A percentile compares a stretch with the other conserved stretches of the same genome.
Conservation (phyloP, 2,113 vertebrate genomes). For the Uria lomvia region DNA sequence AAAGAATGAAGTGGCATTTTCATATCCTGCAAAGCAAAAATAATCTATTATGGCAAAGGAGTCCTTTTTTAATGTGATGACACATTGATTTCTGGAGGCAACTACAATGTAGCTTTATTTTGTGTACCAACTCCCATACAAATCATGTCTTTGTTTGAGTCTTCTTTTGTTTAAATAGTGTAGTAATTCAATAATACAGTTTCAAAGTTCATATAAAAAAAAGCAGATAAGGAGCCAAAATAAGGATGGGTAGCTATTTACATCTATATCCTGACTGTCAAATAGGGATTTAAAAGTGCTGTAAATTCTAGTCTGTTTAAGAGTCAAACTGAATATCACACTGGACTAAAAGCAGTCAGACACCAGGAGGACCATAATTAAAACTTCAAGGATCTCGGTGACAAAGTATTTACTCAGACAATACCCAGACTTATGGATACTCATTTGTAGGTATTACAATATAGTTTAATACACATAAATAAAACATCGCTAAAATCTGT, state of each 20-base stretch:
- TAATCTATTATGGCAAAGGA: neutral
- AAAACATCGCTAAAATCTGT: neutral
- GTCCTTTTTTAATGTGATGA: neutral
- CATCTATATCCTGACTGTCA: neutral
- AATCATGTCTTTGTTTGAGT: neutral
- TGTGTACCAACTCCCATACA: constrained; percentile 1
- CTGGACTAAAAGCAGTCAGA: neutral
- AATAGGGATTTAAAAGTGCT: neutral
- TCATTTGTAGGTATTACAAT: neutral
- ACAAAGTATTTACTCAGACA: neutral
- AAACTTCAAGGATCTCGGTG: neutral
- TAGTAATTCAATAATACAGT: neutral
- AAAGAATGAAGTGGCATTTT: neutral
- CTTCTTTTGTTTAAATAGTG: neutral
- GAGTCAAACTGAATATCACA: neutral
- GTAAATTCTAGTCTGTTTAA: neutral
- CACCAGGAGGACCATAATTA: neutral
- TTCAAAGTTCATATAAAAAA: constrained; percentile 6
- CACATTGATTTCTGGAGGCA: neutral
- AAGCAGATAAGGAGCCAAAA: neutral
- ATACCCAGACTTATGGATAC: neutral
- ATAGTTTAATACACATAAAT: neutral
- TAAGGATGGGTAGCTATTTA: neutral
- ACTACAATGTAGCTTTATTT: constrained; percentile 33
- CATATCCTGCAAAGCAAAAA: neutral